Evolutionary conservation across 92 coral and sea anemone genomes (phyloP), one percentile per base, ranked within the genome.

Genomic region (Desmophyllum pertusum): DNA sequence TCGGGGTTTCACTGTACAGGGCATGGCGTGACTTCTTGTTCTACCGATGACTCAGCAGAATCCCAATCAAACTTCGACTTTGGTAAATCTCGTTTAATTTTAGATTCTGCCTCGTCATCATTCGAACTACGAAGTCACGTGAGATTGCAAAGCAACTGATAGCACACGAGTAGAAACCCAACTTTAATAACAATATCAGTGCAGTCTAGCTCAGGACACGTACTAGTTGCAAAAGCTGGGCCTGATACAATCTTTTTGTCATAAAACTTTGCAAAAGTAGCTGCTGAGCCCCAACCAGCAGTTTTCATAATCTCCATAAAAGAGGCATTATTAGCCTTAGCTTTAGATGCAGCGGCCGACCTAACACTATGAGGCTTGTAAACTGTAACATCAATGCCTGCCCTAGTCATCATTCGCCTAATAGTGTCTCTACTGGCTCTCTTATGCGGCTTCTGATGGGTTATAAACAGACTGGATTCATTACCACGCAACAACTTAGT

Each of bases 61-160:
- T 87, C 83, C 94, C 89, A 87, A 91, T 91, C 90, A 90, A 86
- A 90, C 93, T 53, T 89, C 91, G 64, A 90, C 93, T 83, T 76
- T 81, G 91, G 93, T 86, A 90, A 87, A 89, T 83, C 91, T 75
- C 88, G 81, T 75, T 81, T n/a, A n/a, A n/a, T n/a, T n/a, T n/a
- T n/a, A n/a, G n/a, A n/a, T n/a, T n/a, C n/a, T n/a, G n/a, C n/a
- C n/a, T n/a, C n/a, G n/a, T n/a, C n/a, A n/a, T n/a, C n/a, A n/a
- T n/a, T n/a, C 79, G 70, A 86, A 84, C 85, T 90, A 73, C 88
- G 85, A 73, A 81, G 88, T 86, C 89, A 78, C 85, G 85, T 84
- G 92, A 88, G 93, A 86, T 84, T 90, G 81, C 68, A 90, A 90
- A 81, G 88, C 84, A 90, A 86, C 90, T 90, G 90, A 86, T 90